Evolutionary conservation across 2,888 invertebrate genomes (phyloP), one percentile per base, ranked within the genome.

Genomic region (Cremastobaeus sp.): DNA sequence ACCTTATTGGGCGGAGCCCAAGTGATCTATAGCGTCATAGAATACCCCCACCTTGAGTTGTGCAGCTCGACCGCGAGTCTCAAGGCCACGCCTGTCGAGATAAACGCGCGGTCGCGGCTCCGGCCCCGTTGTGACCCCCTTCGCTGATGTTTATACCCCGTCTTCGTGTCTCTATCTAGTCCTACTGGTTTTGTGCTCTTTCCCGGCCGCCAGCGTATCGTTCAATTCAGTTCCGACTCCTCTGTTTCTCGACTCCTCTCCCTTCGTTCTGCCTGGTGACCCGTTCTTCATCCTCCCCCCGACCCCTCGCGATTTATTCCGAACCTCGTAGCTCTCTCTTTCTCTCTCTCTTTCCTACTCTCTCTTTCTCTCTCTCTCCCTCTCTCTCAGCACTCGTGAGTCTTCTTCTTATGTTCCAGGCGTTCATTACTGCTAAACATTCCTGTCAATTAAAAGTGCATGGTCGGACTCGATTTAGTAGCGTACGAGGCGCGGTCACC

Each of bases 1-100:
- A 59, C 52, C 43, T 34, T 50, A 47, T 17, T 45, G 76, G 87
- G 87, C 84, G 87, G 86, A 83, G 87, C 79, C 76, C 79, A 78
- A 77, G 84, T 87, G 87, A 87, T 87, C 86, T 87, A 87, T 87
- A 87, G 87, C 86, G 85, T 86, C 86, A 81, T 87, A 86, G 84
- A 86, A 81, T 84, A 86, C 78, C 85, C 87, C 85, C 83, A 82
- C 84, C 78, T 72, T 59, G 37, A 48, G 74, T 37, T 47, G 52
- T 41, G 52, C 66, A 71, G 77, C 54, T 64, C 77, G 76, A 79
- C 77, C 79, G 78, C 81, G 81, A 80, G 77, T 74, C 68, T 70
- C 79, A 79, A 78, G 83, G 81, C 79, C 82, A 86, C 87, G 86
- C 87, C 87, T 82, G 82, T 80, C 71, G 78, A 78, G 78, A 79